Base-by-base conservation (phyloP, 2,797 vertebrate genomes). In the Loris lydekkerianus region DNA sequence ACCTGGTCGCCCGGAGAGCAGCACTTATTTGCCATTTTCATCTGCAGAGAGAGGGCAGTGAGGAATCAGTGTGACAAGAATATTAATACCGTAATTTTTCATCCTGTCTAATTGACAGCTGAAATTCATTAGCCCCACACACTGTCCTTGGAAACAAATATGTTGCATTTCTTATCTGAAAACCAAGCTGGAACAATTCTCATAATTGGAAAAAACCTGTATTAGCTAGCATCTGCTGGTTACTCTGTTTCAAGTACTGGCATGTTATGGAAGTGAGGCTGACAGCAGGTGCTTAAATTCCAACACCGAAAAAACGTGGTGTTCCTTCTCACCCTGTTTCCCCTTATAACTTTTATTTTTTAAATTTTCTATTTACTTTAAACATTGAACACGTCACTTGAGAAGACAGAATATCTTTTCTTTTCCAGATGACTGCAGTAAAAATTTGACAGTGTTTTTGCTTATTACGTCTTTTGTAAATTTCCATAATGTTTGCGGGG, bases 1-100 rank as follows among this genome's bases (percentile, higher is more conserved):
- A 99, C 99, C 99, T 99, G 99, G 11, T 99, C 98, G 87, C 98
- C 98, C 9, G 98, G 97, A 96, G 99, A 98, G 96, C 97, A 98
- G 98, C 98, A 98, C 97, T 98, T 99, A 96, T 99, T 99, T 89
- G 98, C 97, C 98, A 98, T 98, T 98, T 99, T 99, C 97, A 99
- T 98, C 99, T 99, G 97, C 7, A 93, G 97, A 95, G 89, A 98
- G 60, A 98, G 34, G 98, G 40, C 69, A 60, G 93, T 84, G 10
- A 97, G 94, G 20, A 95, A 8, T 97, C 1, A 92, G 70, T 18
- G 0, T 75, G 96, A 92, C 23, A 65, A 63, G 69, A 31, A 67
- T 0, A 58, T 7, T 78, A 17, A 46, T 58, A 63, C 2, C 7
- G 43, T 76, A 3, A 95, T 29, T 92, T 84, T 61, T 58, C 2